Evolutionary conservation across 1,140 invertebrate genomes (phyloP), one percentile per base, ranked within the genome.

Genomic region (Anoplolepis gracilipes): DNA sequence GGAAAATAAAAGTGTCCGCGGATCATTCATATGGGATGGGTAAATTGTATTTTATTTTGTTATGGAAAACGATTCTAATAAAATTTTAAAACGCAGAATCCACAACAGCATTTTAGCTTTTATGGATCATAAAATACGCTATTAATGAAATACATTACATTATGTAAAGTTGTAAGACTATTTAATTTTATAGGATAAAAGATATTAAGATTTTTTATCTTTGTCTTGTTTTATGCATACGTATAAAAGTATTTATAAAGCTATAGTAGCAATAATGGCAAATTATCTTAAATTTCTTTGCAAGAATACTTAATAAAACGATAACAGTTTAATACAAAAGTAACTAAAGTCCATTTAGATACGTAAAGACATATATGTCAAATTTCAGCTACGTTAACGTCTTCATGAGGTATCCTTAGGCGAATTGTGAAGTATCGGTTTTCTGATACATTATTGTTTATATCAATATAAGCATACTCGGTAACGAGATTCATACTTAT

Each of bases 401-500:
- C 86, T 85, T 67, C 61, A 59, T 85, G 65, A 67, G 46, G 61
- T 55, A 85, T 84, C 70, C 81, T 62, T 30, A 28, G 55, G 25
- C 62, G 61, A 22, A 78, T 8, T 25, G 39, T 46, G 36, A 59
- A 42, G 78, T 46, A 73, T 82, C 59, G 57, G 72, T 55, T 77
- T 59, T 75, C 72, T 75, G 72, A 84, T 77, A 30, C 72, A 77
- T 77, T 77, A 84, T 62, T 28, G 70, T 77, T 84, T 76, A 64
- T 84, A 77, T 62, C 78, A 46, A 36, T 53, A 53, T n/a, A 39
- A 79, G 46, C 67, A 22, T 36, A 61, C 19, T 46, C 46, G 69
- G 28, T 84, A 86, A 86, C 67, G 85, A 84, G 72, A 84, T 84
- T 84, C 81, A 77, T 77, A 84, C 72, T 77, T n/a, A n/a, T n/a